Evolutionary conservation across 2,113 vertebrate genomes (phyloP).

Genomic region (Rhinoderma darwinii): DNA sequence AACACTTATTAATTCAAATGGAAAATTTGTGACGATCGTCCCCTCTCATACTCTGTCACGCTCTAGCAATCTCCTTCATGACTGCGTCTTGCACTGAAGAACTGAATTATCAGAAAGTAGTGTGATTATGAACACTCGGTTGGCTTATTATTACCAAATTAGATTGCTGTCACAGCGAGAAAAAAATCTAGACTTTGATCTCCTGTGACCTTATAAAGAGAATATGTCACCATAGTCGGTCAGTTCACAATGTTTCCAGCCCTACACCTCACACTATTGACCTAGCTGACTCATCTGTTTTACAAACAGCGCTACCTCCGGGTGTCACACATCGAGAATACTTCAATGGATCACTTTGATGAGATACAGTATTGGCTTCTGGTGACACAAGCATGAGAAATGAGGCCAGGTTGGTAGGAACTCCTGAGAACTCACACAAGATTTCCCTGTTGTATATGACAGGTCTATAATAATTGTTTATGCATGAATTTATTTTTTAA

Average conservation of each 20-base stretch:
- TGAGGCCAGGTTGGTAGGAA: slow-evolving; percentile 70
- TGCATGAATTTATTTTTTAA: not conserved
- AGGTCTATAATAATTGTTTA: not conserved
- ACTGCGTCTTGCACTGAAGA: slow-evolving; percentile 49
- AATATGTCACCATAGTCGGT: slow-evolving; percentile 76
- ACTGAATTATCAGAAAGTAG: slow-evolving; percentile 53
- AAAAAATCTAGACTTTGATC: slow-evolving; percentile 62
- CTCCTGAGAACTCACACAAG: slow-evolving; percentile 67
- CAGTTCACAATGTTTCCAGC: slow-evolving; percentile 68
- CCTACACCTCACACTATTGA: slow-evolving; percentile 70
- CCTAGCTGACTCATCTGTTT: slow-evolving; percentile 75
- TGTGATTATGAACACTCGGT: slow-evolving; percentile 56
- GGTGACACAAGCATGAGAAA: slow-evolving; percentile 73
- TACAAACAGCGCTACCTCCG: slow-evolving; percentile 65
- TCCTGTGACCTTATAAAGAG: slow-evolving; percentile 71
- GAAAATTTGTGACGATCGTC: slow-evolving; percentile 50
- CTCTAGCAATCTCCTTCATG: slow-evolving; percentile 45
- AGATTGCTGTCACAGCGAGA: slow-evolving; percentile 49
- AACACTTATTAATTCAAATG: slow-evolving; percentile 50
- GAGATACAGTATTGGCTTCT: slow-evolving; percentile 74
- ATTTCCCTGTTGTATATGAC: slow-evolving; percentile 67
- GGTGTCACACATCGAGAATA: slow-evolving; percentile 76
- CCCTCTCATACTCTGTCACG: slow-evolving; percentile 50
- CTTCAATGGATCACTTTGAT: slow-evolving; percentile 76
- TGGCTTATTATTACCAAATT: slow-evolving; percentile 57